Evolutionary conservation across 2,797 vertebrate genomes (phyloP).

Genomic region (Garrulus glandarius): DNA sequence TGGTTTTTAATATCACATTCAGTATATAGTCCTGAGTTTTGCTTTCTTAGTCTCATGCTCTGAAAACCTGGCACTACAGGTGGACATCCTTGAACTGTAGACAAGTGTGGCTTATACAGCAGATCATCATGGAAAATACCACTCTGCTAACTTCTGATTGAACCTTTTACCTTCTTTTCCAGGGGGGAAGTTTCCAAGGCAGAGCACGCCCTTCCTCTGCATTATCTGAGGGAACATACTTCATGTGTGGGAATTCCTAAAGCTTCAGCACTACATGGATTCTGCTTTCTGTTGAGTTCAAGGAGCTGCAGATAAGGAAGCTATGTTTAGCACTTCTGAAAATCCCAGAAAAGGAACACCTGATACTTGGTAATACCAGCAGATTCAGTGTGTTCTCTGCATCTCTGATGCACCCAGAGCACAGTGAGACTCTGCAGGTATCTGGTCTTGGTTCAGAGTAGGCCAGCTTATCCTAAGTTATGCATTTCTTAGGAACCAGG

Average conservation of each 20-base stretch:
- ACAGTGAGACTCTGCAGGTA: background rate
- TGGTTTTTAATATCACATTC: background rate
- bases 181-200: background rate
- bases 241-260: background rate
- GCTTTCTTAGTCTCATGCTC: background rate
- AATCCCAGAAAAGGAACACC: background rate
- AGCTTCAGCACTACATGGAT: background rate
- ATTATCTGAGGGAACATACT: background rate
- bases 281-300: background rate
- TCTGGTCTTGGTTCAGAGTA: background rate
- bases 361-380: background rate
- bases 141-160: background rate
- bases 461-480: background rate
- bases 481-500: background rate
- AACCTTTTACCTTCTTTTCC: slow-evolving; percentile 34
- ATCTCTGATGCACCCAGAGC: background rate
- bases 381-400: background rate
- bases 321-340: slow-evolving; percentile 8
- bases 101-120: background rate
- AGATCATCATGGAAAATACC: background rate
- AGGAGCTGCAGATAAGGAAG: slow-evolving; percentile 18
- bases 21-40: background rate
- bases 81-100: background rate
- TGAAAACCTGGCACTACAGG: background rate
- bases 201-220: slow-evolving; percentile 32